These are phyloP conservation scores for Saguinus imperator DNA, from an alignment of 2,113 vertebrate species.

Conservation along the genomic window DNA sequence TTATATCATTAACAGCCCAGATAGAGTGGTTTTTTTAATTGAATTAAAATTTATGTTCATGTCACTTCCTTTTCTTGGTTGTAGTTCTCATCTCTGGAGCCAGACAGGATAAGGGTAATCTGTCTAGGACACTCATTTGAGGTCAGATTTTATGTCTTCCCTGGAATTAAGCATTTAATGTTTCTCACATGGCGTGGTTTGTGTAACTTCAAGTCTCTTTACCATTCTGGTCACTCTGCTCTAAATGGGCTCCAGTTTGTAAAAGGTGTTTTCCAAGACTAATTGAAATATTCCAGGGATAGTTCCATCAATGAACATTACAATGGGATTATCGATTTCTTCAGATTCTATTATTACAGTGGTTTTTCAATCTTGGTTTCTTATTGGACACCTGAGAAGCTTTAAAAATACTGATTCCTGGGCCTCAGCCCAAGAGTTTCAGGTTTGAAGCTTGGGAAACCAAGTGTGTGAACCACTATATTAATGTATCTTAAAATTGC, in stretches of 20 bases:
- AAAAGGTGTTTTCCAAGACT: neutral
- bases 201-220: neutral
- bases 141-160: neutral
- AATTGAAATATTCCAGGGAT: neutral
- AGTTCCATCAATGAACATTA: neutral
- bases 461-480: neutral
- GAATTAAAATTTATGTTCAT: neutral
- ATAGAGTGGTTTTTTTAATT: neutral
- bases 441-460: neutral
- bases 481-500: neutral
- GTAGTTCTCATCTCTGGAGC: neutral
- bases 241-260: neutral
- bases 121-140: neutral
- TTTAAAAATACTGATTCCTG: conserved; percentile 15
- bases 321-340: neutral
- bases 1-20: neutral
- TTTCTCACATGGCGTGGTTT: neutral
- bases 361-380: neutral
- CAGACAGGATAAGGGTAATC: neutral
- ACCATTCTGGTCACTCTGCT: neutral
- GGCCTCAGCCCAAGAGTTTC: neutral
- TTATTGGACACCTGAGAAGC: neutral
- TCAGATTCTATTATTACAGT: neutral
- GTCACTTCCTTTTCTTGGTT: neutral
- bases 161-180: neutral